Conservation (phyloP, 2,113 vertebrate genomes). For the Callaeas wilsoni region DNA sequence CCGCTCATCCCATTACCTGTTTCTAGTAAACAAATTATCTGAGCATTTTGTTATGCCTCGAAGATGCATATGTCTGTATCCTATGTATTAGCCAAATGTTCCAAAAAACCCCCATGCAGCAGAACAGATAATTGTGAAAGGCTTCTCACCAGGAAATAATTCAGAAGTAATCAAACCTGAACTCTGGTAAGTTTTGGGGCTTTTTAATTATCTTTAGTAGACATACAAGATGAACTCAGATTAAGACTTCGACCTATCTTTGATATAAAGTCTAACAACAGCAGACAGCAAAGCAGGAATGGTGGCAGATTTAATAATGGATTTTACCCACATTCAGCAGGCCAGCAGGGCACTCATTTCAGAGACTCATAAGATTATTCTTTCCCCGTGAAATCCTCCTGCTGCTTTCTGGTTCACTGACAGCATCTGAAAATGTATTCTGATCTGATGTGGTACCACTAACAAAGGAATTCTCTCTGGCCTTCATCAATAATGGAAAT, state of each 20-base stretch:
- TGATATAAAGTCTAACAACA: not conserved
- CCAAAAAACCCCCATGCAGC: not conserved
- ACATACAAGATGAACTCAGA: not conserved
- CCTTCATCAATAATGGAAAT: not conserved
- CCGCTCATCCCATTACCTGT: not conserved
- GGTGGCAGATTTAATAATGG: not conserved
- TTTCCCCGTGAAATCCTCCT: not conserved
- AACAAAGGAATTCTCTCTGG: not conserved
- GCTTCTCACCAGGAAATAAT: not conserved
- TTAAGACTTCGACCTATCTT: not conserved
- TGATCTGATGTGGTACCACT: not conserved
- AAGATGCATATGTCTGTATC: not conserved
- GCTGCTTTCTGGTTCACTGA: not conserved
- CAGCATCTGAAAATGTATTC: not conserved
- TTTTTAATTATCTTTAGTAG: not conserved
- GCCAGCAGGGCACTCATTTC: not conserved
- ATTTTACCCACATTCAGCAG: not conserved
- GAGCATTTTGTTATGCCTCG: not conserved
- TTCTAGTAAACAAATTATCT: conserved; percentile 8
- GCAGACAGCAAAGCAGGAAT: not conserved
- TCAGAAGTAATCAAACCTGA: not conserved
- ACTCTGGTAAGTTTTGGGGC: not conserved
- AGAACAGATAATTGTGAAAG: not conserved
- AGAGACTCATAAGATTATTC: not conserved
- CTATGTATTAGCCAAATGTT: not conserved